Percentiles rank a stretch among this genome's conserved stretches.
These are phyloP conservation scores for Poeciliopsis infans DNA, from an alignment of 2,797 vertebrate genomes.

Conservation along the genomic window DNA sequence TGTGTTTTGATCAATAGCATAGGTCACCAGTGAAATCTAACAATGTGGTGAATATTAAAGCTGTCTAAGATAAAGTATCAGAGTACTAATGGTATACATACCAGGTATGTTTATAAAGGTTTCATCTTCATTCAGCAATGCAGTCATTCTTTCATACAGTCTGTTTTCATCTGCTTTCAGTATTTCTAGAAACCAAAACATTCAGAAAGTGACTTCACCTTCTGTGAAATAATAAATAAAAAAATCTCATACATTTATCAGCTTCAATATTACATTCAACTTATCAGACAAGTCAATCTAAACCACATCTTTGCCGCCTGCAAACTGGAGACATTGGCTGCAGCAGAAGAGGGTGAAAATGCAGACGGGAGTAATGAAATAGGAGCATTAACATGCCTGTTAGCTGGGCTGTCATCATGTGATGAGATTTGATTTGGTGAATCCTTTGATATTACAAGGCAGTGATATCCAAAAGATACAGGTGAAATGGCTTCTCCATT, in stretches of 20 bases:
- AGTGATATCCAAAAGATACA: constrained; percentile 86
- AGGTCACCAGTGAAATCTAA: not conserved
- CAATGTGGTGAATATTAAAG: too few species aligned
- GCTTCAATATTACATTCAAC: constrained; percentile 55
- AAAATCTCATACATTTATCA: constrained; percentile 46
- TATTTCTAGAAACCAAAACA: constrained; percentile 71
- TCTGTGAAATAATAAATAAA: constrained; percentile 4
- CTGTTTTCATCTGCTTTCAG: constrained; percentile 75
- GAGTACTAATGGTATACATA: constrained; percentile 52
- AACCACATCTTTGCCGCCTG: constrained; percentile 62
- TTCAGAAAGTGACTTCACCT: constrained; percentile 45
- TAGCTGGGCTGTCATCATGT: constrained; percentile 79
- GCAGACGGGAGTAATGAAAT: constrained; percentile 72
- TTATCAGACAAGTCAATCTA: constrained; percentile 67
- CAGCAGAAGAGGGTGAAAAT: constrained; percentile 57
- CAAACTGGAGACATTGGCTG: constrained; percentile 56
- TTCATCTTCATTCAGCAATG: constrained; percentile 81
- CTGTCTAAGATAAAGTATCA: not conserved
- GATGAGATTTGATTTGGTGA: constrained; percentile 82
- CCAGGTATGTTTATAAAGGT: constrained; percentile 80
- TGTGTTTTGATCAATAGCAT: not conserved
- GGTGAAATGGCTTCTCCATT: constrained; percentile 85
- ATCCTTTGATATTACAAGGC: constrained; percentile 85
- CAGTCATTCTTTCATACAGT: constrained; percentile 79
- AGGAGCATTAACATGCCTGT: constrained; percentile 75